Percentiles rank a stretch among this genome's conserved stretches.
Evolutionary conservation across 2,888 invertebrate genomes (phyloP).

Genomic region (Chrysina gloriosa): DNA sequence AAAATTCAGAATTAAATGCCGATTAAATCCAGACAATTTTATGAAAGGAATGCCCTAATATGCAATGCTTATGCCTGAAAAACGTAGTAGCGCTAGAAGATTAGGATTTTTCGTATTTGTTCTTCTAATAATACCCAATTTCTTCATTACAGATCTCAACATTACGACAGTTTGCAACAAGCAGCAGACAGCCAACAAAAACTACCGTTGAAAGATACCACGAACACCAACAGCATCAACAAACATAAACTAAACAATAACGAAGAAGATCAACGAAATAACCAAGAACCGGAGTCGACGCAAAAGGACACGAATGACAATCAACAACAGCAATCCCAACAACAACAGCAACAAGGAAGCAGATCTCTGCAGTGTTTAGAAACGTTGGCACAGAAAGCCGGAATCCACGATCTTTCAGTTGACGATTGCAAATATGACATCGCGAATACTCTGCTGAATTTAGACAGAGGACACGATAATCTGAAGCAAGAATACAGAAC

Average conservation of each 20-base stretch:
- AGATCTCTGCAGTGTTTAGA: constrained; percentile 76
- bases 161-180: constrained; percentile 71
- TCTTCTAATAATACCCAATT: background rate
- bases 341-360: constrained; percentile 57
- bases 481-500: constrained; percentile 48
- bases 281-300: constrained; percentile 62
- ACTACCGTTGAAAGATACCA: constrained; percentile 64
- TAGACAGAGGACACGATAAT: constrained; percentile 69
- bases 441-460: constrained; percentile 72
- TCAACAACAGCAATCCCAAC: constrained; percentile 39
- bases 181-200: constrained; percentile 64
- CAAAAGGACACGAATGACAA: constrained; percentile 53
- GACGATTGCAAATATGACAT: constrained; percentile 80
- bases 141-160: constrained; percentile 70
- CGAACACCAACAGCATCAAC: constrained; percentile 57
- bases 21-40: too few relatives aligned
- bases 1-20: too few relatives aligned
- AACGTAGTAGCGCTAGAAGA: too few relatives aligned
- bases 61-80: too few relatives aligned
- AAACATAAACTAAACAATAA: constrained; percentile 58
- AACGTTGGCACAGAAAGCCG: constrained; percentile 79
- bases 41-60: too few relatives aligned
- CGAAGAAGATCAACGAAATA: constrained; percentile 56
- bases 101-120: background rate
- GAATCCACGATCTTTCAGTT: constrained; percentile 72